These are phyloP conservation scores for Coregonus clupeaformis DNA, from an alignment of 2,113 vertebrate species.

Conservation along the genomic window DNA sequence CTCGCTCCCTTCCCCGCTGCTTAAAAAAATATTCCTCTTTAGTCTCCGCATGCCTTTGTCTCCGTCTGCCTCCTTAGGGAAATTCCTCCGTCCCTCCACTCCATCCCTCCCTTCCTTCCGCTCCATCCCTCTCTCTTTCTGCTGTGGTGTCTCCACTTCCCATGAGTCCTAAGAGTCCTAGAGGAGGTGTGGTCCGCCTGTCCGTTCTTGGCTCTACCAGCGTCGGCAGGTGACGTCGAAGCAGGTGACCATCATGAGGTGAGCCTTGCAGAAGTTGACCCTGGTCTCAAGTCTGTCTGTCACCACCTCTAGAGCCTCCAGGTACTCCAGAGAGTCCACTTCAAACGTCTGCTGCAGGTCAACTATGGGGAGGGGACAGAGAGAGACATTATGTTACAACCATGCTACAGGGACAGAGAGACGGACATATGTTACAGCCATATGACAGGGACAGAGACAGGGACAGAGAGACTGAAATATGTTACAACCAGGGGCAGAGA, in stretches of 20 bases:
- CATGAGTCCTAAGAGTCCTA: too few species aligned
- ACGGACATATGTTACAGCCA: background rate
- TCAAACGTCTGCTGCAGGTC: slow-evolving; percentile 91
- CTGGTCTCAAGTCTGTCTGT: slow-evolving; percentile 92
- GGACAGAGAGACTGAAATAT: too few species aligned
- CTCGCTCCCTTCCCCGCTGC: background rate
- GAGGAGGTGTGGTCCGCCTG: background rate
- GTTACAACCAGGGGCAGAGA: background rate
- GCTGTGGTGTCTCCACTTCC: too few species aligned
- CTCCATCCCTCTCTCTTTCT: slow-evolving; percentile 2
- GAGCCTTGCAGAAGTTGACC: slow-evolving; percentile 98
- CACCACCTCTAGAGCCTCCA: slow-evolving; percentile 92
- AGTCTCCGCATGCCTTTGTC: too few species aligned
- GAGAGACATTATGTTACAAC: background rate
- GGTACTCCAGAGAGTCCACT: slow-evolving; percentile 92
- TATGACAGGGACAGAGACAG: too few species aligned
- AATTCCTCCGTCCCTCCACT: background rate
- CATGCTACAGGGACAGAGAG: background rate
- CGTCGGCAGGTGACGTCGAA: slow-evolving; percentile 92
- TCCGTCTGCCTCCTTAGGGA: too few species aligned
- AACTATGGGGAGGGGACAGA: slow-evolving; percentile 67
- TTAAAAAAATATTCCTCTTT: too few species aligned
- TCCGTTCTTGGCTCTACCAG: slow-evolving; percentile 70
- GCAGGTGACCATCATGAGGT: slow-evolving; percentile 99
- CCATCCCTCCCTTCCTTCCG: background rate